A percentile compares a stretch with the other conserved stretches of the same genome.
Evolutionary conservation across 2,888 invertebrate genomes (phyloP).

Genomic region (Acleris emargana): DNA sequence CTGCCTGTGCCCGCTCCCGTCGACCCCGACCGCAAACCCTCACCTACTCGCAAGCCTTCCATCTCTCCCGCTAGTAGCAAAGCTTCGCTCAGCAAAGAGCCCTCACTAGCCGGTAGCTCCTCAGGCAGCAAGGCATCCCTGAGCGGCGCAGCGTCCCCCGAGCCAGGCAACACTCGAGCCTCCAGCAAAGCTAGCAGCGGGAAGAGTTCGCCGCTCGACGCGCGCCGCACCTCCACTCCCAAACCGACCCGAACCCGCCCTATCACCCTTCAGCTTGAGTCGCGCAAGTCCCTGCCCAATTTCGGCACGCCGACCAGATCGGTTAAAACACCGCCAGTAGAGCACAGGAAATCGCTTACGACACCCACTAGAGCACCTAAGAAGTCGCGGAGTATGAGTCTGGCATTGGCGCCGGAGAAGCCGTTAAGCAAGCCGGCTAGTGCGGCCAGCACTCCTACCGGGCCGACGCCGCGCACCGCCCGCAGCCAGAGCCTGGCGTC

Average conservation of each 20-base stretch:
- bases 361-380: slow-evolving; percentile 59
- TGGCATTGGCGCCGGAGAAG: slow-evolving; percentile 58
- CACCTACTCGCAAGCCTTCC: slow-evolving; percentile 83
- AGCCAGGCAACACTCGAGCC: slow-evolving; percentile 47
- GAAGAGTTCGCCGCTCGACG: slow-evolving; percentile 51
- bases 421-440: slow-evolving; percentile 59
- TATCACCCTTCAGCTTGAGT: slow-evolving; percentile 63
- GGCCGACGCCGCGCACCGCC: slow-evolving; percentile 48
- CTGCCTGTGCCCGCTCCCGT: slow-evolving; percentile 41
- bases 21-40: slow-evolving; percentile 38
- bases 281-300: slow-evolving; percentile 70
- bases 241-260: slow-evolving; percentile 45
- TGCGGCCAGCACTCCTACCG: slow-evolving; percentile 60
- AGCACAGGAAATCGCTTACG: slow-evolving; percentile 63
- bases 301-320: slow-evolving; percentile 54
- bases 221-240: slow-evolving; percentile 62
- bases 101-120: slow-evolving; percentile 51
- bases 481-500: slow-evolving; percentile 75
- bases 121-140: slow-evolving; percentile 63
- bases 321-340: slow-evolving; percentile 60
- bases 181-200: slow-evolving; percentile 55
- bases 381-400: slow-evolving; percentile 74
- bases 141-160: slow-evolving; percentile 60
- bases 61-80: slow-evolving; percentile 56
- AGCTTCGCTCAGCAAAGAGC: slow-evolving; percentile 51